A percentile compares a stretch with the other conserved stretches of the same genome.
Conservation (phyloP, 2,888 invertebrate genomes). For the Caenorhabditis auriculariae region DNA sequence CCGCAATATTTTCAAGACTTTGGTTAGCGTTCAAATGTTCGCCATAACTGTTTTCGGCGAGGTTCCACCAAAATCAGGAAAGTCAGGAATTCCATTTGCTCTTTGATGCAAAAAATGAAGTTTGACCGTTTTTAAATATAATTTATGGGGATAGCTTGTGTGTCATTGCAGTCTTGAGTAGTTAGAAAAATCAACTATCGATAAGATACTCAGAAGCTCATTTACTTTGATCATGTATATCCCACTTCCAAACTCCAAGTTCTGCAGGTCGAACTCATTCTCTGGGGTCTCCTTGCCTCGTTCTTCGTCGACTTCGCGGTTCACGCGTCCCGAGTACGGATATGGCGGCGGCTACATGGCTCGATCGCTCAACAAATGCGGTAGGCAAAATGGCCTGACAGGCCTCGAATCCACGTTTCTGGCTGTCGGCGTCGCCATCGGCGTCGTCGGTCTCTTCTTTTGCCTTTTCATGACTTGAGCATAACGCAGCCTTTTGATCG, state of each 20-base stretch:
- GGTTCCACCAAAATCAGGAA: too few species aligned
- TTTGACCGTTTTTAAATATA: too few species aligned
- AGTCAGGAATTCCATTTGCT: too few species aligned
- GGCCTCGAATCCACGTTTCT: conserved; percentile 14
- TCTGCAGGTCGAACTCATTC: conserved; percentile 52
- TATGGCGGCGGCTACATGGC: conserved; percentile 62
- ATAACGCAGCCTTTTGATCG: not conserved
- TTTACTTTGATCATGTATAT: not conserved
- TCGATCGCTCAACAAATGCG: conserved; percentile 55
- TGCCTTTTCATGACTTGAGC: conserved; percentile 16
- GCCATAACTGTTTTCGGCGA: too few species aligned
- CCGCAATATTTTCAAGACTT: too few species aligned
- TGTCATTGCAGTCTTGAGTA: too few species aligned
- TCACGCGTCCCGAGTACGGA: conserved; percentile 50
- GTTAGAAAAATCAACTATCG: too few species aligned
- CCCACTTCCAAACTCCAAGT: too few species aligned
- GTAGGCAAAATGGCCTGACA: conserved; percentile 33
- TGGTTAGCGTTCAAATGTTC: too few species aligned
- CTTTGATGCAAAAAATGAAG: too few species aligned
- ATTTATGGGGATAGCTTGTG: too few species aligned
- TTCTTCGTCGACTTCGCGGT: conserved; percentile 34
- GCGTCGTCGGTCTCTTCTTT: conserved; percentile 27
- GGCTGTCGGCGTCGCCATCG: conserved; percentile 21
- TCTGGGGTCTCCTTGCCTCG: conserved; percentile 31
- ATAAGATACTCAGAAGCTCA: too few species aligned